Evolutionary conservation across 2,888 invertebrate genomes (phyloP).

Genomic region (Tetragonula carbonaria): DNA sequence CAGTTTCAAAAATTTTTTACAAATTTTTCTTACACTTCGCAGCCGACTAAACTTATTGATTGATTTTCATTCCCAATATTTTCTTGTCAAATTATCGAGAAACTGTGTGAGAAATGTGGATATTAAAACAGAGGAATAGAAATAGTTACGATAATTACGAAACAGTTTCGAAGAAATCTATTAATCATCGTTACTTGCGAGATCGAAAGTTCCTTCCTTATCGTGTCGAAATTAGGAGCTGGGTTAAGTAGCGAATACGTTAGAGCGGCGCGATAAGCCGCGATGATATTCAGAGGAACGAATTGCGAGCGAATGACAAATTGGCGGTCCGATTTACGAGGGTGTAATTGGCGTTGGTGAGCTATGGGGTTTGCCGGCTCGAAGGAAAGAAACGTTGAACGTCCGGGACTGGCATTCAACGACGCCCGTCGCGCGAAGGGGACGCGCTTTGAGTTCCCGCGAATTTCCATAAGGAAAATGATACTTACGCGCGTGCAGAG

Average conservation of each 20-base stretch:
- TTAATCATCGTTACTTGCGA: slow-evolving; percentile 36
- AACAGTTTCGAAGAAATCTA: slow-evolving; percentile 42
- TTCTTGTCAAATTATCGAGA: not conserved
- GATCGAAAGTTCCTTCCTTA: slow-evolving; percentile 36
- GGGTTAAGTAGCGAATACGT: slow-evolving; percentile 51
- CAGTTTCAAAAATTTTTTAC: too few species aligned
- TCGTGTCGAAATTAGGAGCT: slow-evolving; percentile 51
- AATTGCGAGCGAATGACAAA: slow-evolving; percentile 73
- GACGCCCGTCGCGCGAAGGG: slow-evolving; percentile 26
- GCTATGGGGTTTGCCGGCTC: slow-evolving; percentile 39
- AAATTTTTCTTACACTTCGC: too few species aligned
- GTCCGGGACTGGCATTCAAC: slow-evolving; percentile 13
- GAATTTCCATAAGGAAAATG: slow-evolving; percentile 78
- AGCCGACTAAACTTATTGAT: too few species aligned
- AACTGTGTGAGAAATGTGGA: not conserved
- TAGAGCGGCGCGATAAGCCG: slow-evolving; percentile 69
- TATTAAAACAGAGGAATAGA: not conserved
- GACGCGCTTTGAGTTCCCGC: slow-evolving; percentile 67
- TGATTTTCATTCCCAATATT: too few species aligned
- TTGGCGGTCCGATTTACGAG: slow-evolving; percentile 76
- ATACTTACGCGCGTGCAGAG: slow-evolving; percentile 68
- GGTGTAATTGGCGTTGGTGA: slow-evolving; percentile 74
- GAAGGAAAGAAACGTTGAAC: slow-evolving; percentile 65
- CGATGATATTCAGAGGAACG: slow-evolving; percentile 71
- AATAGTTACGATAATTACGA: not conserved